These are phyloP conservation scores for Dromiciops gliroides DNA, from an alignment of 2,113 vertebrate genomes.

Conservation along the genomic window DNA sequence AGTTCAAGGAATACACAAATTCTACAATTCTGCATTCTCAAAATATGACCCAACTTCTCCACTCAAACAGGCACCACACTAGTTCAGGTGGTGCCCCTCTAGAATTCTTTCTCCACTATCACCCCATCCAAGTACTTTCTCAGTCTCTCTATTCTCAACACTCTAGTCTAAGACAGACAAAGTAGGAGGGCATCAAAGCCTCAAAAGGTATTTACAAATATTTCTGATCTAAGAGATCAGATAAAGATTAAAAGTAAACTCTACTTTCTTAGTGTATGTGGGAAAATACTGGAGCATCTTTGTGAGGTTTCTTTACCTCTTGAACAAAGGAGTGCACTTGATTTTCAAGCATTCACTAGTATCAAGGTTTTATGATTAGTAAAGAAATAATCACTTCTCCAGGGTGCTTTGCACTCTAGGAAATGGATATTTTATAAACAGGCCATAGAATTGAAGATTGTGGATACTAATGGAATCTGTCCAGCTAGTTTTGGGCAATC, in stretches of 20 bases:
- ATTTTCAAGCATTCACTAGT: neutral
- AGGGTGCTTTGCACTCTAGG: neutral
- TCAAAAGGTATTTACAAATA: accelerated
- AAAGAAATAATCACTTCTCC: neutral
- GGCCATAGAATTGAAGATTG: neutral
- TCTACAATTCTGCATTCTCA: neutral
- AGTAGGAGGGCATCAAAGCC: too few relatives aligned
- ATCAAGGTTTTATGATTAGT: neutral
- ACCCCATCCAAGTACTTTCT: neutral
- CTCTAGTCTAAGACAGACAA: neutral
- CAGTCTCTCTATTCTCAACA: neutral
- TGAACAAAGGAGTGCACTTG: neutral
- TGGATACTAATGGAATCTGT: neutral
- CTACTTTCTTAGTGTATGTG: too few relatives aligned
- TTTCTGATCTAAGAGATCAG: neutral
- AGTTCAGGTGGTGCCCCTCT: neutral
- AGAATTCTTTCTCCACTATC: neutral
- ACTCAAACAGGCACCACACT: neutral
- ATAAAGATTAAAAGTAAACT: neutral
- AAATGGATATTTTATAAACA: neutral
- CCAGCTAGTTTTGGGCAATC: neutral
- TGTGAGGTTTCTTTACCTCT: neutral
- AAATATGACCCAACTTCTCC: neutral
- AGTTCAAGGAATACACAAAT: neutral
- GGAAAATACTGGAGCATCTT: neutral